Base-by-base conservation (phyloP, 2,113 vertebrate genomes). In the Elaphurus davidianus region DNA sequence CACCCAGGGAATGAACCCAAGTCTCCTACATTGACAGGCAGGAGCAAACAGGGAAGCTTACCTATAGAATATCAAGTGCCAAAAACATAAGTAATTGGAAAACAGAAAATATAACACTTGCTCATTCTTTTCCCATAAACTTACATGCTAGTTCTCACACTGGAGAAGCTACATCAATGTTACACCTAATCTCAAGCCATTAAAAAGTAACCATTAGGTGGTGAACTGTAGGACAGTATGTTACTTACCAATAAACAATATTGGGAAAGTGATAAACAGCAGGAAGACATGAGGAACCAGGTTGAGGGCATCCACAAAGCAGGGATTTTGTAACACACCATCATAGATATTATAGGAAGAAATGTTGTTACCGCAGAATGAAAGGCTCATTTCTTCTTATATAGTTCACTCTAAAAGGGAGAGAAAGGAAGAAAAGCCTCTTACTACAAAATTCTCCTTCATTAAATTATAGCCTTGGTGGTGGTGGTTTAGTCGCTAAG, bases 241-340 rank as follows among this genome's bases (percentile, higher is more conserved):
- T 71, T 97, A 99, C 99, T 98, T 98, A 99, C 99, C 99, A 43
- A 99, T 99, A 97, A 99, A 99, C 95, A 99, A 98, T 98, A 99
- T 99, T 25, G 99, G 99, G 98, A 99, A 99, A 95, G 99, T 99
- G 99, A 99, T 99, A 98, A 99, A 99, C 79, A 99, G 98, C 91
- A 99, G 98, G 99, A 99, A 99, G 97, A 99, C 99, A 16, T 99
- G 99, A 10, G 99, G 99, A 43, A 99, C 99, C 98, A 99, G 98
- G 98, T 99, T 99, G 98, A 99, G 99, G 0, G 99, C 99, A 83
- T 99, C 99, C 98, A 99, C 99, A 87, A 99, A 99, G 98, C 99
- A 99, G 97, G 99, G 99, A 16, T 99, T 99, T 97, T 99, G 99
- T 86, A 99, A 98, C 17, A 99, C 99, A 2, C 99, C 99, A 0